Conservation (phyloP, 2,797 vertebrate species). For the Sebastes iracundus region DNA sequence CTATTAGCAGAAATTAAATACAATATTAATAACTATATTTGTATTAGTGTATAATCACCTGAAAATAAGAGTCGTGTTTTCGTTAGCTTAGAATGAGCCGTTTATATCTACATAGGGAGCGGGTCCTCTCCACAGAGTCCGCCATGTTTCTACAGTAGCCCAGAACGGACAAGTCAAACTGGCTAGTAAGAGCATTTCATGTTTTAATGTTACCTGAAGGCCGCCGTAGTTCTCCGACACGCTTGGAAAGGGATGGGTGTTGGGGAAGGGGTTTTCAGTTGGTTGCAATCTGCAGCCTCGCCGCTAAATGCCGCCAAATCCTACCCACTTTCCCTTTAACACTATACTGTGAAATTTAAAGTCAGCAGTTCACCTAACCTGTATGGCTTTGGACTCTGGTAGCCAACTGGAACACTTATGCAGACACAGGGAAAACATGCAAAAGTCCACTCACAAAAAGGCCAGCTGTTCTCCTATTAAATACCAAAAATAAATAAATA, state of each 20-base stretch:
- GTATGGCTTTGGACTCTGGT: not conserved
- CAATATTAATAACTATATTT: too few relatives aligned
- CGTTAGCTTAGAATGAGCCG: too few relatives aligned
- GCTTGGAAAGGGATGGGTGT: too few relatives aligned
- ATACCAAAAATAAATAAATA: not conserved
- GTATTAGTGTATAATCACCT: too few relatives aligned
- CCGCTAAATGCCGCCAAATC: not conserved
- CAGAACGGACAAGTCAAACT: not conserved
- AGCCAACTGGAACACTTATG: not conserved
- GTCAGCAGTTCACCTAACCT: not conserved
- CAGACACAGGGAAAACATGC: not conserved
- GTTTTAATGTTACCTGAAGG: not conserved
- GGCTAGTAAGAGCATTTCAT: not conserved
- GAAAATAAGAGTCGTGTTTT: too few relatives aligned
- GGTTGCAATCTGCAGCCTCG: too few relatives aligned
- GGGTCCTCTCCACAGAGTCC: too few relatives aligned
- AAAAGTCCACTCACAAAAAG: not conserved
- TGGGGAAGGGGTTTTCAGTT: too few relatives aligned
- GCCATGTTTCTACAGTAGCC: not conserved
- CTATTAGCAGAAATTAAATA: too few relatives aligned
- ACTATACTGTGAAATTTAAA: not conserved
- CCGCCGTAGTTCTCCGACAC: not conserved
- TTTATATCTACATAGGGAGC: too few relatives aligned
- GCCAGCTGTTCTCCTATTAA: slow-evolving; percentile 7
- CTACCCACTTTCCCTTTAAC: too few relatives aligned